phyloP scores from a whole-genome alignment of 2,888 invertebrate species.

The Bimastos eiseni region DNA sequence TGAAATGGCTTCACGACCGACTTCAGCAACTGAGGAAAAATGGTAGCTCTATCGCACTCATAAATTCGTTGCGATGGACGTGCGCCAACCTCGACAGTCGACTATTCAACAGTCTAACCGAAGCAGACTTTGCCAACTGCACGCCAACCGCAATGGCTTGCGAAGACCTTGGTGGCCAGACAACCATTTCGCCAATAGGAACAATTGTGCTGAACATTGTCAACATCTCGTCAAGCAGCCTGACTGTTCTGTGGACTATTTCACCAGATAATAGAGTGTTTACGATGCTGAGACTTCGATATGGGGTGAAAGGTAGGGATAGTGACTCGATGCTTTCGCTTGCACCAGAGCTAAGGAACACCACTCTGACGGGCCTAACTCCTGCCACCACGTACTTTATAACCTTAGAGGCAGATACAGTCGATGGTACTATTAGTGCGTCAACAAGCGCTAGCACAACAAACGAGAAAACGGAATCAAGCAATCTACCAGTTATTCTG shows the following conservation, averaged over 20 bases:
- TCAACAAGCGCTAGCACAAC: not conserved
- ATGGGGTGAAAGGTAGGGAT: not conserved
- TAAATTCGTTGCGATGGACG: slow-evolving; percentile 24
- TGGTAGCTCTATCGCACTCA: not conserved
- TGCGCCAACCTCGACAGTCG: not conserved
- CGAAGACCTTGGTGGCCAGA: slow-evolving; percentile 19
- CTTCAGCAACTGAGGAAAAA: not conserved
- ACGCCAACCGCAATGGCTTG: not conserved
- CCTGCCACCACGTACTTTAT: not conserved
- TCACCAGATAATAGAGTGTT: not conserved
- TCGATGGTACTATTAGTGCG: not conserved
- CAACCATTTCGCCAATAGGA: not conserved
- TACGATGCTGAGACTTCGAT: not conserved
- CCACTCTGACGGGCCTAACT: not conserved
- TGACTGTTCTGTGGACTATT: not conserved
- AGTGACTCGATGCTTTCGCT: not conserved
- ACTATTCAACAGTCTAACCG: slow-evolving; percentile 27
- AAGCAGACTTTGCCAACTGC: slow-evolving; percentile 25
- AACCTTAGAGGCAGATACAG: not conserved
- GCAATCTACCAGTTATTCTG: not conserved
- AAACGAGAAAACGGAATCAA: not conserved
- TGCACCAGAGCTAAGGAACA: not conserved
- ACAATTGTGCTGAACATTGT: slow-evolving; percentile 22
- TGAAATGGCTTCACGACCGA: slow-evolving; percentile 32
- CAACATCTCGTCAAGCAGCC: slow-evolving; percentile 28